Base-by-base conservation (phyloP, 2,888 invertebrate species). In the Chrysina gloriosa region DNA sequence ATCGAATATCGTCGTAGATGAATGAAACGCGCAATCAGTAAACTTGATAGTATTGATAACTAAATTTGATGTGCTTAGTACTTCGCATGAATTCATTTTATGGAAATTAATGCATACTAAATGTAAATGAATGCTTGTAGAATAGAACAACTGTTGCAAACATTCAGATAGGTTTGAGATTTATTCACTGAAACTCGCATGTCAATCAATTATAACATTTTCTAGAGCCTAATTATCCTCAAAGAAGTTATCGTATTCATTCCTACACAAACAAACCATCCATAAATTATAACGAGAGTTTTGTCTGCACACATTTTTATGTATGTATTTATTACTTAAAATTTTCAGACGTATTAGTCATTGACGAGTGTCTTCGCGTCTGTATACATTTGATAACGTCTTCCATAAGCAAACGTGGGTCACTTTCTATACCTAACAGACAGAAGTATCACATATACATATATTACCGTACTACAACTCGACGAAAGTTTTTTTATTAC, bases 271-370 rank as follows among this genome's bases (percentile, higher is more conserved):
- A 19, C 23, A 9, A n/a, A 47, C 23, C 21, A 6, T 2, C 9
- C 14, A 52, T 14, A 31, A 2, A 31, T 14, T 52, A 52, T 31
- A 16, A 31, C 52, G 34, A 16, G 25, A 31, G 31, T 29, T 31
- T 29, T 48, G 47, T 48, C 25, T 11, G 14, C 7, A 31, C 31
- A 31, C 31, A 52, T 31, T 61, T 61, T 42, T 27, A 25, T 5
- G 42, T 29, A 27, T 16, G 45, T 45, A 45, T 61, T 61, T 25
- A 42, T 42, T 42, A 61, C 58, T 61, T 61, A 42, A 61, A 42
- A 61, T 61, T 39, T 42, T 42, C 45, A 61, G 58, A 61, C 58
- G 27, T 42, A 61, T 61, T 61, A 61, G 58, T 61, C 58, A 61
- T 36, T 61, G 42, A 42, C 42, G 29, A 42, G 45, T 23, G 25